Percentiles rank a stretch among this genome's conserved stretches.
Conservation (phyloP, 2,113 vertebrate species). For the Sinocyclocheilus maitianheensis region DNA sequence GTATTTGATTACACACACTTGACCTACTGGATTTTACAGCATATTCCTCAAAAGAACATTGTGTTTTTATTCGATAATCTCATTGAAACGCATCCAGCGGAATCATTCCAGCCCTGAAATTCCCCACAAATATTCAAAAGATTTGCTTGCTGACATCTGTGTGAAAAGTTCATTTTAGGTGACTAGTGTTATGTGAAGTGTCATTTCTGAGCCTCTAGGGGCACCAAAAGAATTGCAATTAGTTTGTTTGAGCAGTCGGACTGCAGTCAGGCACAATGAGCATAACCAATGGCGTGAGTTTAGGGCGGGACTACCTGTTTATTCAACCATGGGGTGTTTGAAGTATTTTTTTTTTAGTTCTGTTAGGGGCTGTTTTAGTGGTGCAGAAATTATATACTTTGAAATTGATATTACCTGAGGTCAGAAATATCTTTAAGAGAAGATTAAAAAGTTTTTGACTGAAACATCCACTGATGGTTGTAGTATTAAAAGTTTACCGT, state of each 20-base stretch:
- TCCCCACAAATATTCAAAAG: neutral
- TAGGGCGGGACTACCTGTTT: neutral
- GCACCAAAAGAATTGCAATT: neutral
- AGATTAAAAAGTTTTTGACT: neutral
- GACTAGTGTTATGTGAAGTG: neutral
- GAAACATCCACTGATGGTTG: neutral
- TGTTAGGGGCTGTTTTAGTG: neutral
- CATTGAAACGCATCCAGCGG: neutral
- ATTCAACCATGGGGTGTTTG: neutral
- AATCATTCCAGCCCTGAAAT: neutral
- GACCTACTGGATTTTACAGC: neutral
- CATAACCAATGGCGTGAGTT: neutral
- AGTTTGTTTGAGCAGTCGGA: neutral
- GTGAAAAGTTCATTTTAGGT: neutral
- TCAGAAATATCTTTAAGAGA: neutral
- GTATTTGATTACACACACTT: conserved; percentile 17
- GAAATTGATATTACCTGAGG: neutral
- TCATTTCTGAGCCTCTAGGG: neutral
- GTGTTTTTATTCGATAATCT: conserved; percentile 1
- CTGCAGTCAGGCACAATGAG: neutral
- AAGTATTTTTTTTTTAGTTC: neutral
- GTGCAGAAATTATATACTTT: neutral
- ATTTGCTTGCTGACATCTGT: neutral
- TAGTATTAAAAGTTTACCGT: neutral
- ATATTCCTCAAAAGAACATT: neutral